These are phyloP conservation scores for Rhopalosiphum padi DNA, from an alignment of 1,140 invertebrate species.

Conservation along the genomic window DNA sequence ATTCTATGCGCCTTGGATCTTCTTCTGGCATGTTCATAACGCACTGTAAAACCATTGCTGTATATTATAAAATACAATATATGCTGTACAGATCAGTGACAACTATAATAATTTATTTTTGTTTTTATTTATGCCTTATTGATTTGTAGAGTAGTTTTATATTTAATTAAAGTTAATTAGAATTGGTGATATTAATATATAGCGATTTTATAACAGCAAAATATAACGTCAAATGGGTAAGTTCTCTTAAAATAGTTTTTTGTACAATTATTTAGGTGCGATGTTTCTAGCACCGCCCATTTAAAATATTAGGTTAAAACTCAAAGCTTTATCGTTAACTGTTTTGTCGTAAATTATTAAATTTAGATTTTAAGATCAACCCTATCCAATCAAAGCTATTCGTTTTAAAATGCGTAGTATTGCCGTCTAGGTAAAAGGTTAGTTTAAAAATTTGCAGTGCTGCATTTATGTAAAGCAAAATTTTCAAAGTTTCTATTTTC, in stretches of 20 bases:
- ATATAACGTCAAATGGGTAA: background rate
- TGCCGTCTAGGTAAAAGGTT: too few relatives aligned
- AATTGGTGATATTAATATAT: background rate
- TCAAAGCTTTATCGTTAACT: background rate
- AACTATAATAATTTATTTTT: background rate
- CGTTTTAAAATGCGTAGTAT: too few relatives aligned
- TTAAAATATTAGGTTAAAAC: background rate
- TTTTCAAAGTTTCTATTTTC: too few relatives aligned
- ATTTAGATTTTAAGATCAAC: background rate
- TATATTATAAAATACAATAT: background rate
- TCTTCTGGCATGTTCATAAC: constrained; percentile 89
- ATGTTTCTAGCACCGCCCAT: background rate
- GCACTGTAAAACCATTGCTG: constrained; percentile 65
- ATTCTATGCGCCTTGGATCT: constrained; percentile 88
- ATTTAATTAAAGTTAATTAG: background rate
- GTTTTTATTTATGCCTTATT: background rate
- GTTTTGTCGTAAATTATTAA: too few relatives aligned
- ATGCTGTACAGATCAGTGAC: background rate
- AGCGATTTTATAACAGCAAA: background rate
- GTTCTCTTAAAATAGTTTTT: background rate
- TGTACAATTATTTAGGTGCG: background rate
- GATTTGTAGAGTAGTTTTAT: background rate
- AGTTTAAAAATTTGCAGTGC: too few relatives aligned
- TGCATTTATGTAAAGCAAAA: too few relatives aligned
- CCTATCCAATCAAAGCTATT: too few relatives aligned